Conservation (phyloP, 2,888 invertebrate species). For the Diachrysia chrysitis region DNA sequence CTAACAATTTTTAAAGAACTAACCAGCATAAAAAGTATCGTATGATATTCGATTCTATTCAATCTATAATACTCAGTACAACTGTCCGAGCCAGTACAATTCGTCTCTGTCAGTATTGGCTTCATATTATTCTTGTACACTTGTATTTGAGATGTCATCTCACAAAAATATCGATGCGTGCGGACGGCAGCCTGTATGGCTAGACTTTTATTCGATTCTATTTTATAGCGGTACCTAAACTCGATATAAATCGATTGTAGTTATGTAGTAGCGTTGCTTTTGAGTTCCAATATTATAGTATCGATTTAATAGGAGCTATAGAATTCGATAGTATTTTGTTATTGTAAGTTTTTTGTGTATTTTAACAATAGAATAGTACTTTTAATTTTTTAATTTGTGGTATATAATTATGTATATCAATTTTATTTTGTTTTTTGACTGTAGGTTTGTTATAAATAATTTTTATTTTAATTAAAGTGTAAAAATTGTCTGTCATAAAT, state of each 20-base stretch:
- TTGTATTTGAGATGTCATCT: conserved; percentile 28
- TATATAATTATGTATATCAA: too few relatives aligned
- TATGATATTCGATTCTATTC: conserved; percentile 33
- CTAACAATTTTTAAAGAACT: too few relatives aligned
- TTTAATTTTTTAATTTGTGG: too few relatives aligned
- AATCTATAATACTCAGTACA: conserved; percentile 40
- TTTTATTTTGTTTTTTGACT: too few relatives aligned
- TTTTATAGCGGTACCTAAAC: conserved; percentile 10
- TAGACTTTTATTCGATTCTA: conserved; percentile 17
- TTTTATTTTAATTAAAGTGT: too few relatives aligned
- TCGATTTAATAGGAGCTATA: neutral
- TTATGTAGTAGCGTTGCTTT: too few relatives aligned
- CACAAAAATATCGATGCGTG: conserved; percentile 49
- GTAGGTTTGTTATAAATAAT: too few relatives aligned
- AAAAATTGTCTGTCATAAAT: too few relatives aligned
- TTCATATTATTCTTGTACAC: conserved; percentile 26
- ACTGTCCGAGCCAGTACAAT: conserved; percentile 39
- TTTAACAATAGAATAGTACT: too few relatives aligned
- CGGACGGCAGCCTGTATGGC: conserved; percentile 23
- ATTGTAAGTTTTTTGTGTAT: too few relatives aligned
- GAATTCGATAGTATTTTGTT: too few relatives aligned
- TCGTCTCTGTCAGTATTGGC: conserved; percentile 37
- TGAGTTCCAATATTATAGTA: neutral
- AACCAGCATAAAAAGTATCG: too few relatives aligned
- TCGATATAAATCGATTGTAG: conserved; percentile 23